These are phyloP conservation scores for Labeo calbasu DNA, from an alignment of 2,797 vertebrate genomes.

Conservation along the genomic window DNA sequence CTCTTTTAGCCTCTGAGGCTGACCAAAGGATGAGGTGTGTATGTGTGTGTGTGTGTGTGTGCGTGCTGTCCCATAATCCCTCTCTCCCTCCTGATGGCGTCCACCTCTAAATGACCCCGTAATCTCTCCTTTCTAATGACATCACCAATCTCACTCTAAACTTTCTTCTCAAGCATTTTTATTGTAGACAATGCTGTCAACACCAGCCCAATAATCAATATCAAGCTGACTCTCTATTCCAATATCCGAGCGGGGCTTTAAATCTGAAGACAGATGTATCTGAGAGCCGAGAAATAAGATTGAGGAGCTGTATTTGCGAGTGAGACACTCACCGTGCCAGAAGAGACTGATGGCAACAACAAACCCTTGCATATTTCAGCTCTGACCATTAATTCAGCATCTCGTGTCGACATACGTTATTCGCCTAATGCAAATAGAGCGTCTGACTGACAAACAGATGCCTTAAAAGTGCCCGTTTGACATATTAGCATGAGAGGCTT, in stretches of 20 bases:
- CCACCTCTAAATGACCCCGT: conserved; percentile 28
- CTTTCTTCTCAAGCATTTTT: conserved; percentile 19
- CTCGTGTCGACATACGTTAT: conserved; percentile 2
- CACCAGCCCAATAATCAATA: conserved; percentile 34
- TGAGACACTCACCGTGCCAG: conserved; percentile 29
- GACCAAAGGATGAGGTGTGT: not conserved
- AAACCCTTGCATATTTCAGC: conserved; percentile 21
- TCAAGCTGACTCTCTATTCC: conserved; percentile 17
- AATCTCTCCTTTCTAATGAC: conserved; percentile 29
- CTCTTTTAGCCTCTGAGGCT: not conserved
- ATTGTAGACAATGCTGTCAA: conserved; percentile 31
- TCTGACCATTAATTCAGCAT: conserved; percentile 36
- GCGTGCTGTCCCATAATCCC: conserved; percentile 12
- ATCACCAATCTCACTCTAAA: not conserved
- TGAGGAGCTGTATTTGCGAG: conserved; percentile 36
- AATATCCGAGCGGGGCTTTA: conserved; percentile 40
- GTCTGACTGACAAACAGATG: conserved; percentile 27
- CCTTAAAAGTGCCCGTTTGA: conserved; percentile 25
- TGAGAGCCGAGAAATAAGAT: conserved; percentile 19
- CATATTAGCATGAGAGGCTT: conserved; percentile 3
- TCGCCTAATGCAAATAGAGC: not conserved
- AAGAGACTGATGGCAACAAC: conserved; percentile 30
- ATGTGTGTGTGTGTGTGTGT: not conserved
- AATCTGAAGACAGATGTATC: conserved; percentile 47
- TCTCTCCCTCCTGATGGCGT: not conserved